Base-by-base conservation (phyloP, 2,797 vertebrate species). In the Malurus leucopterus region DNA sequence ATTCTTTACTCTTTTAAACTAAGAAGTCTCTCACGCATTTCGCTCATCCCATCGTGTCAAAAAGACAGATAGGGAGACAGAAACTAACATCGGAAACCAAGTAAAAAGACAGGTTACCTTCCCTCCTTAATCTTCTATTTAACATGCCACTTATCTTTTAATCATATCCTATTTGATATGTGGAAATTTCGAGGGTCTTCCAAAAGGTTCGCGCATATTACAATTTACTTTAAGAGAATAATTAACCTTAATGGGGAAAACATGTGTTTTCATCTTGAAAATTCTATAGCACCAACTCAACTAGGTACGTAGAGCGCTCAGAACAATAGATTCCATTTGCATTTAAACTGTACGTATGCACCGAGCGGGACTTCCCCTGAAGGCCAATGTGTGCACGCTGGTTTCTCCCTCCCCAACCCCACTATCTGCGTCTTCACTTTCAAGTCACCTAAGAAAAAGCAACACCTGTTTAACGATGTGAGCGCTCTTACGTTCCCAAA, bases 51-150 rank as follows among this genome's bases (percentile, higher is more conserved):
- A 49, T 26, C 44, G 50, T 12, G 36, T 36, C 36, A 44, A 73
- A 53, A 76, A 71, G 36, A 20, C 21, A 68, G 15, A 50, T 1
- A 5, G 17, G 15, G 22, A 79, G 29, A 84, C 40, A 89, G 51
- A 50, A 89, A 78, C n/a, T 41, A 82, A 53, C 11, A 79, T 34
- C 38, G 76, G 54, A 81, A 84, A 70, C 8, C 32, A 89, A 77
- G 26, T 19, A 83, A 19, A 54, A 65, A 76, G 50, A 15, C 51
- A 53, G 9, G 18, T 61, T 74, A 26, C 50, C 43, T 68, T 62
- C 27, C 69, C 6, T 62, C 58, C 32, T 21, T 21, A 50, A 55
- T 64, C 12, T 57, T 19, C 30, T 40, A 21, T 43, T 84, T 63
- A 69, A 69, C 5, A 9, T 2, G 9, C 8, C 43, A 34, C 11